Evolutionary conservation across 2,888 invertebrate species (phyloP).

Genomic region (Glaucopsyche alexis): DNA sequence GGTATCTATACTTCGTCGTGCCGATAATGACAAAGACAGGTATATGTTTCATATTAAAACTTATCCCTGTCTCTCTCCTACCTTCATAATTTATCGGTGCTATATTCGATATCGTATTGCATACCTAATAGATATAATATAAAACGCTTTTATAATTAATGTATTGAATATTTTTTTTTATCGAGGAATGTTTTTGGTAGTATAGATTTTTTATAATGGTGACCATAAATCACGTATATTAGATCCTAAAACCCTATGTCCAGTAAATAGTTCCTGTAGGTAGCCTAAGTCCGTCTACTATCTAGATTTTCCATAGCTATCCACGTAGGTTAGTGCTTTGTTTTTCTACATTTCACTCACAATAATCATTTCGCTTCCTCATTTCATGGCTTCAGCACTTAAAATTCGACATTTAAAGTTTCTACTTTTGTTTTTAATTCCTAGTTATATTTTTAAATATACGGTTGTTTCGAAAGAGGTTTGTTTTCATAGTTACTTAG

Average conservation of each 20-base stretch:
- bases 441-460: slow-evolving; percentile 51
- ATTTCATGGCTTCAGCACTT: slow-evolving; percentile 37
- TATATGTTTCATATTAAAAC: too few species aligned
- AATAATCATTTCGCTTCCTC: not conserved
- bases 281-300: not conserved
- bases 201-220: not conserved
- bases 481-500: slow-evolving; percentile 56
- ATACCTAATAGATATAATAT: too few species aligned
- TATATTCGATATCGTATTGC: too few species aligned
- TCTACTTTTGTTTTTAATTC: slow-evolving; percentile 36
- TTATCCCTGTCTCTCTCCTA: too few species aligned
- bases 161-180: not conserved
- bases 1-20: too few species aligned
- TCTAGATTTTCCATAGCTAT: not conserved
- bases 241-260: not conserved
- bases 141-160: too few species aligned
- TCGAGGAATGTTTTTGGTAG: not conserved
- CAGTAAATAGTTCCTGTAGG: not conserved
- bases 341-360: not conserved
- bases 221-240: not conserved
- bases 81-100: too few species aligned
- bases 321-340: not conserved
- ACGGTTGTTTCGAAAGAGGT: slow-evolving; percentile 47
- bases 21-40: too few species aligned
- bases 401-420: slow-evolving; percentile 32